These are phyloP conservation scores for Strix aluco DNA, from an alignment of 2,113 vertebrate genomes.

Conservation along the genomic window DNA sequence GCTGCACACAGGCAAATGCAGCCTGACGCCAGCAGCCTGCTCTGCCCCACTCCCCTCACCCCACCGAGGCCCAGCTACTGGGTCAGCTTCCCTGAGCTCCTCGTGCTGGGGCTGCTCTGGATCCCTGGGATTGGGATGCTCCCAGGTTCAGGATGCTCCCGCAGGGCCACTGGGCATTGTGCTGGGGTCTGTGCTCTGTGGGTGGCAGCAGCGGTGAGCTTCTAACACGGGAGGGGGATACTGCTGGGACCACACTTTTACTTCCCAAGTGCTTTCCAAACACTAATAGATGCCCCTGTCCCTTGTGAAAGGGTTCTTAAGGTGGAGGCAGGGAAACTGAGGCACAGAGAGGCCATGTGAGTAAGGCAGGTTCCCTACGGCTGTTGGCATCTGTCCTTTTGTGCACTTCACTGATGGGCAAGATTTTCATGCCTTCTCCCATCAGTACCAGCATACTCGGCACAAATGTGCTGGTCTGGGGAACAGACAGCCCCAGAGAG, in stretches of 20 bases:
- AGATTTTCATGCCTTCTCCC: background rate
- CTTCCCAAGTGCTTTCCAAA: background rate
- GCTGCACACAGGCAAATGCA: background rate
- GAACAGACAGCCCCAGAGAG: background rate
- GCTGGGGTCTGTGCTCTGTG: accelerated
- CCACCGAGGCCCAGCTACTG: background rate
- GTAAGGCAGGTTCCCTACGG: background rate
- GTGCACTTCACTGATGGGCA: background rate
- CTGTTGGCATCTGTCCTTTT: background rate
- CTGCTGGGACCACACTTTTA: background rate
- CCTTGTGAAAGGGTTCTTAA: background rate
- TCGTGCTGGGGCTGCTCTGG: accelerated
- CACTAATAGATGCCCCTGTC: too few species aligned
- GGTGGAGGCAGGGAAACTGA: background rate
- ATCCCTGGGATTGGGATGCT: accelerated
- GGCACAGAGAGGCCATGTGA: accelerated
- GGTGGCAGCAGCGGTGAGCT: background rate
- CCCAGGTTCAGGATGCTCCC: background rate
- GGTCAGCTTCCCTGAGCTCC: background rate
- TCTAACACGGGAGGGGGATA: background rate
- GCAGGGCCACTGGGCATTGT: too few species aligned
- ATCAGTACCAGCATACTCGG: background rate
- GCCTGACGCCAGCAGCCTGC: accelerated
- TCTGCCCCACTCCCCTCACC: background rate
- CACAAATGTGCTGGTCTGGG: background rate